Percentiles rank a stretch among this genome's conserved stretches.
Evolutionary conservation across 2,888 invertebrate genomes (phyloP).

Genomic region (Microplitis deprimator): DNA sequence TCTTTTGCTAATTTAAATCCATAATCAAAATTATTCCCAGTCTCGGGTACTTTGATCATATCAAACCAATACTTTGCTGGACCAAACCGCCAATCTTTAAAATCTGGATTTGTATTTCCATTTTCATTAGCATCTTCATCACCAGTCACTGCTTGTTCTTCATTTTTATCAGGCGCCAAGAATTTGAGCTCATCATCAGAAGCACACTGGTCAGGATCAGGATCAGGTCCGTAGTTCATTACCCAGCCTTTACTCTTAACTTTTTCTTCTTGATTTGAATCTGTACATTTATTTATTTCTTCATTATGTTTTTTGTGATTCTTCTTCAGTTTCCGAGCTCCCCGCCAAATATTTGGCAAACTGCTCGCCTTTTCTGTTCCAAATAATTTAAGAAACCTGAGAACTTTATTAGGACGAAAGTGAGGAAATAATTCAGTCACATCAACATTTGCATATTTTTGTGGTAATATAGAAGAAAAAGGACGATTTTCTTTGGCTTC

Average conservation of each 20-base stretch:
- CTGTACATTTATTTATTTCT: conserved; percentile 74
- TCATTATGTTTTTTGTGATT: conserved; percentile 77
- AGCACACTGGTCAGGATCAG: conserved; percentile 78
- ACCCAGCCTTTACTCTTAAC: conserved; percentile 72
- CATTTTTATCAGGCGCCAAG: conserved; percentile 73
- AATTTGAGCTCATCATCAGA: conserved; percentile 88
- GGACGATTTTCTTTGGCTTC: conserved; percentile 77
- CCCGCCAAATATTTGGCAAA: conserved; percentile 93
- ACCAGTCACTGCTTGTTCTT: conserved; percentile 71
- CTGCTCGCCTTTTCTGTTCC: conserved; percentile 94
- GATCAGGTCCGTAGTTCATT: conserved; percentile 77
- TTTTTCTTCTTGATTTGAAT: conserved; percentile 72
- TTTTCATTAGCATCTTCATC: conserved; percentile 72
- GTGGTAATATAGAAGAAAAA: conserved; percentile 95
- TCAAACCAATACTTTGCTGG: conserved; percentile 99
- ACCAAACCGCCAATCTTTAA: conserved; percentile 96
- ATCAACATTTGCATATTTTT: conserved; percentile 92
- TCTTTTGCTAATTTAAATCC: conserved; percentile 86
- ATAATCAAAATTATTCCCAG: conserved; percentile 95
- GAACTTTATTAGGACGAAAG: conserved; percentile 90
- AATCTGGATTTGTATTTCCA: conserved; percentile 81
- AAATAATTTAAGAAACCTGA: conserved; percentile 95
- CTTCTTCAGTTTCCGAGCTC: conserved; percentile 83
- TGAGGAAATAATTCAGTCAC: conserved; percentile 95
- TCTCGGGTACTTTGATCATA: conserved; percentile 94